Conservation (phyloP, 2,888 invertebrate genomes). For the Ophion obscuratus region DNA sequence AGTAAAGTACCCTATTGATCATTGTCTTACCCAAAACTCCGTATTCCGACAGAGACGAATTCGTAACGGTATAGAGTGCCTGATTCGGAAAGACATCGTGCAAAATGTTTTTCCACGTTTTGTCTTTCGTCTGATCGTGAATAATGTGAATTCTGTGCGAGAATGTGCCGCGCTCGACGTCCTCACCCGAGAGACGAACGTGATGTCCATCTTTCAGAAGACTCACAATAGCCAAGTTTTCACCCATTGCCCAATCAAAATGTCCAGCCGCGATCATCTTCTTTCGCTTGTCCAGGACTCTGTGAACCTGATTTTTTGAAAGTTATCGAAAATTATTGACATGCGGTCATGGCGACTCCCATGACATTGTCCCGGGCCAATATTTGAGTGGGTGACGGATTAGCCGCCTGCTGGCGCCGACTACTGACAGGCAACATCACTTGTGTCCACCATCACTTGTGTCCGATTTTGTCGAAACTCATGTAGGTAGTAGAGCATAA, state of each 20-base stretch:
- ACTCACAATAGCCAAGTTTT: conserved; percentile 91
- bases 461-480: no score
- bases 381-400: no score
- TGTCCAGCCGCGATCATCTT: conserved; percentile 86
- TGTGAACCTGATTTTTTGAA: conserved; percentile 68
- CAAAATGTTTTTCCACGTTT: conserved; percentile 85
- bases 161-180: conserved; percentile 94
- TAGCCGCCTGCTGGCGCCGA: no score
- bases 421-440: no score
- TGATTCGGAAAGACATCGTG: conserved; percentile 90
- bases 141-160: conserved; percentile 91
- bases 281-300: conserved; percentile 85
- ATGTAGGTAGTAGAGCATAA: no score
- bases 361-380: no score
- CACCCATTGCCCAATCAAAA: conserved; percentile 93
- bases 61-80: conserved; percentile 91
- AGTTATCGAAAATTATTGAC: neutral
- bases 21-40: conserved; percentile 85
- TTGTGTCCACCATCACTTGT: no score
- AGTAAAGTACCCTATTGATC: neutral
- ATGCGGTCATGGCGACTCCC: no score
- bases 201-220: conserved; percentile 91
- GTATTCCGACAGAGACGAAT: conserved; percentile 92
- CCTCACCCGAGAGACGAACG: conserved; percentile 91
- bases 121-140: conserved; percentile 92